Conservation (phyloP, 2,113 vertebrate genomes). For the Recurvirostra avosetta region DNA sequence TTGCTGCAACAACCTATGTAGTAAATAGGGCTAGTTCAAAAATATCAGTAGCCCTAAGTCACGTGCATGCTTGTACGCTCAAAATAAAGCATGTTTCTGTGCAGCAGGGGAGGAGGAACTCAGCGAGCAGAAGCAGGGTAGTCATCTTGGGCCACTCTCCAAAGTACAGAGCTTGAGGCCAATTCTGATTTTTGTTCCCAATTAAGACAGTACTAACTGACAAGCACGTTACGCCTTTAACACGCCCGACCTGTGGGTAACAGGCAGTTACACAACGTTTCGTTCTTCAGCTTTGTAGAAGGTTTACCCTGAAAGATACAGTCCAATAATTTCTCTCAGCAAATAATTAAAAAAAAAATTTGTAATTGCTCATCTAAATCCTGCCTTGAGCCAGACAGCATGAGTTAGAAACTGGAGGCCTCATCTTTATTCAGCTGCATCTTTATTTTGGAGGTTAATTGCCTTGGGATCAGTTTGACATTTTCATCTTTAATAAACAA, state of each 20-base stretch:
- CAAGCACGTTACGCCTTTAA: accelerated
- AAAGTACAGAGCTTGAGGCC: background rate
- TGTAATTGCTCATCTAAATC: background rate
- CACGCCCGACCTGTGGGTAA: accelerated
- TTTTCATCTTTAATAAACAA: background rate
- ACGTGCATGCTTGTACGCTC: accelerated
- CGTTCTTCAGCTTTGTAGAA: background rate
- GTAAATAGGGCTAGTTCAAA: background rate
- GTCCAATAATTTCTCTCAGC: background rate
- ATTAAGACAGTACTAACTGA: background rate
- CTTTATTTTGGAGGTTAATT: background rate
- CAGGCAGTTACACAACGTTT: background rate
- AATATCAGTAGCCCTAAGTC: background rate
- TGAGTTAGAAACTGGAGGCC: background rate
- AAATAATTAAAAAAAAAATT: background rate
- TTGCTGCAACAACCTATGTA: background rate
- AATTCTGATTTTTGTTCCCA: background rate
- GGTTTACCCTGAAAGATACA: background rate
- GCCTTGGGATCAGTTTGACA: background rate
- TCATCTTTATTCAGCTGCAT: background rate
- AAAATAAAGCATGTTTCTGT: accelerated
- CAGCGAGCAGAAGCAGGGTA: background rate
- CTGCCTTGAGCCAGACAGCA: background rate
- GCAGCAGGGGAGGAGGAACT: background rate
- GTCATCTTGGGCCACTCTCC: background rate